These are phyloP conservation scores for Caenorhabditis inopinata DNA, from an alignment of 1,140 invertebrate species.

Conservation along the genomic window DNA sequence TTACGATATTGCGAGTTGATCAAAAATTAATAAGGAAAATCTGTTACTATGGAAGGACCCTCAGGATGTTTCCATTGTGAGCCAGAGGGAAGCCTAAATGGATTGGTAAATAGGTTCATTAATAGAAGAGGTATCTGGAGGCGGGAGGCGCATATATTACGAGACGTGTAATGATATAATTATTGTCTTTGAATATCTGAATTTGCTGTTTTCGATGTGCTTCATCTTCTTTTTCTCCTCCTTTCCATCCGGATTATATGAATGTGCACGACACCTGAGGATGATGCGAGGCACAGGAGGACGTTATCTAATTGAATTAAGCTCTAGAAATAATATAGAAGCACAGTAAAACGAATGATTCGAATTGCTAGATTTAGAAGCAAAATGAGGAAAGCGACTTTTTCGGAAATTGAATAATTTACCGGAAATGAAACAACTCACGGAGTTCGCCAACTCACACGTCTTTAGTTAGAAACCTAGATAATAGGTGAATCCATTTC, in stretches of 20 bases:
- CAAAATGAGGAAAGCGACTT: not conserved
- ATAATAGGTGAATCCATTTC: too few species aligned
- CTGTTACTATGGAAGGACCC: not conserved
- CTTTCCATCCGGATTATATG: not conserved
- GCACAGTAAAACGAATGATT: not conserved
- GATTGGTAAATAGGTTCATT: conserved; percentile 29
- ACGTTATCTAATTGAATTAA: not conserved
- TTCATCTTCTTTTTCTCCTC: not conserved
- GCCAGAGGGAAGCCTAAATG: not conserved
- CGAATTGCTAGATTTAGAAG: not conserved
- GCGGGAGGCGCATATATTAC: conserved; percentile 10
- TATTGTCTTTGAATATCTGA: conserved; percentile 5
- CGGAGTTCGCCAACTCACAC: conserved; percentile 3
- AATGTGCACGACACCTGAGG: conserved; percentile 1
- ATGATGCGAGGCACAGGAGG: not conserved
- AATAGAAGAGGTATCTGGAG: not conserved
- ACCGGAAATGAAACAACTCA: conserved; percentile 26
- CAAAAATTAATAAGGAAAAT: not conserved
- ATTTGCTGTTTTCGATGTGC: conserved; percentile 27
- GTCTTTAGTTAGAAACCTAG: too few species aligned
- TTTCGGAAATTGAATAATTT: conserved; percentile 21
- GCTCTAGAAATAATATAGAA: not conserved
- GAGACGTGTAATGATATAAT: conserved; percentile 7
- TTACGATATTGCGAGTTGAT: not conserved
- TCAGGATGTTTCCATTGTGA: too few species aligned